A percentile compares a stretch with the other conserved stretches of the same genome.
Evolutionary conservation across 2,113 vertebrate species (phyloP).

Genomic region (Cyanoramphus novaezelandiae): DNA sequence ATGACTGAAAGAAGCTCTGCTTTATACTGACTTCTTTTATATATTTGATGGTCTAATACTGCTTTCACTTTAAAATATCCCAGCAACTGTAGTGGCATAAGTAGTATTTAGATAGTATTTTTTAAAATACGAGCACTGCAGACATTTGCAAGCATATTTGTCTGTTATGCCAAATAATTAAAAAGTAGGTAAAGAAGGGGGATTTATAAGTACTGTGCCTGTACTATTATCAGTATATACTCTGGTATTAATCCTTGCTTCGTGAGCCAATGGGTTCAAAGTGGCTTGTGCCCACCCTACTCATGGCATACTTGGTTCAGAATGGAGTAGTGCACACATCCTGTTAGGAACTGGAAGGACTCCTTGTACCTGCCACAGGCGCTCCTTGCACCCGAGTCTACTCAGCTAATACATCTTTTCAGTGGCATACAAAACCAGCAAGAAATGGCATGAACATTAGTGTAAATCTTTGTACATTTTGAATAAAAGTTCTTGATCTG

Average conservation of each 20-base stretch:
- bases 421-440: neutral
- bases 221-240: neutral
- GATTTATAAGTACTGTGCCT: neutral
- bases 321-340: neutral
- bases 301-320: neutral
- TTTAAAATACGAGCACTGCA: neutral
- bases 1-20: neutral
- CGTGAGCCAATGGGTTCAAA: neutral
- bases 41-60: neutral
- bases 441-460: neutral
- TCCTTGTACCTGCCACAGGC: neutral
- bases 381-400: neutral
- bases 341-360: neutral
- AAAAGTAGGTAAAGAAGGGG: neutral
- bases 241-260: neutral
- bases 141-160: neutral
- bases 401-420: neutral
- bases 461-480: neutral
- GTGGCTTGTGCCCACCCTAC: neutral
- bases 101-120: too few species aligned
- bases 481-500: neutral
- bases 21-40: neutral
- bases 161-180: neutral
- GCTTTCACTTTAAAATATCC: neutral
- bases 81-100: neutral